phyloP scores from a whole-genome alignment of 2,113 vertebrate species.

The Leiothrix lutea region DNA sequence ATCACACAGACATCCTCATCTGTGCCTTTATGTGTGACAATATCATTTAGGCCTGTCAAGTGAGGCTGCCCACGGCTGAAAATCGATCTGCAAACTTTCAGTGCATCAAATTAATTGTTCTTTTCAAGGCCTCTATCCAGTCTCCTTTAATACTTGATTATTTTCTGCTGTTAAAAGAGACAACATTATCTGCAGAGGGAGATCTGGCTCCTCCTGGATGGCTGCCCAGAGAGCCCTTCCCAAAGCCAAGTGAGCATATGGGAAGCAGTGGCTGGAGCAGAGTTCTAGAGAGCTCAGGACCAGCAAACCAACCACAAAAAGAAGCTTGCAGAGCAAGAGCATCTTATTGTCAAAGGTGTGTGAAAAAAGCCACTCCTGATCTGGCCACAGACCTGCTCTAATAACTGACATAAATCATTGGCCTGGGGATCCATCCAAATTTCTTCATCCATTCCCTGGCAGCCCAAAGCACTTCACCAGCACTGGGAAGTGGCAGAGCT shows the following conservation, averaged over 20 bases:
- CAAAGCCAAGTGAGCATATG: neutral
- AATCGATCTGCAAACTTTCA: neutral
- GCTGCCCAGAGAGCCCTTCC: neutral
- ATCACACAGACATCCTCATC: neutral
- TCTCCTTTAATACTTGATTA: neutral
- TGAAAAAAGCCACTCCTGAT: neutral
- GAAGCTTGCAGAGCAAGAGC: neutral
- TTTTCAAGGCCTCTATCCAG: neutral
- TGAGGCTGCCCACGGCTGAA: neutral
- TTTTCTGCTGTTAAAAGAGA: neutral
- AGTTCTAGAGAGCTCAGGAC: neutral
- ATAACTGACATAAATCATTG: neutral
- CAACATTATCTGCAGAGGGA: neutral
- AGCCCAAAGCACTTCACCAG: neutral
- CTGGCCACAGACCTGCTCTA: neutral
- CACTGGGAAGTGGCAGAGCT: neutral
- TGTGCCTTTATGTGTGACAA: neutral
- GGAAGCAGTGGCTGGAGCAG: neutral
- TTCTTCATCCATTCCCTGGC: neutral
- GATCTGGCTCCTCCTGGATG: neutral
- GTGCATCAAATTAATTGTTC: neutral
- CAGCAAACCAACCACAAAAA: neutral
- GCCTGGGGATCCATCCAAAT: neutral
- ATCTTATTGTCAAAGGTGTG: neutral
- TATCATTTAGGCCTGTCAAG: neutral